phyloP scores from a whole-genome alignment of 1,140 invertebrate genomes.

The Drosophila miranda region DNA sequence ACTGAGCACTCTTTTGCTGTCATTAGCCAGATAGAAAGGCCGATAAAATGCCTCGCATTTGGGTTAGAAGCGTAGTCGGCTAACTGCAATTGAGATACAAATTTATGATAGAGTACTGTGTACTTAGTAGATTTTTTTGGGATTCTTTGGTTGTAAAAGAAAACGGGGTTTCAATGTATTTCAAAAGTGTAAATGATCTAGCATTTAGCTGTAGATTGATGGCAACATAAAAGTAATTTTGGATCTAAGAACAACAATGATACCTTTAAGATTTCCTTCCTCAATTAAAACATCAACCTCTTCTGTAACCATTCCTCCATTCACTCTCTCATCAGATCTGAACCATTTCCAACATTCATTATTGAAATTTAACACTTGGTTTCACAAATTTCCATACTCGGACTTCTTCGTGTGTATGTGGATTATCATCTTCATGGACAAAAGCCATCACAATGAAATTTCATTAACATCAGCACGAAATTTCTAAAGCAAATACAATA shows the following conservation, averaged over 20 bases:
- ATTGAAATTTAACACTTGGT: constrained; percentile 61
- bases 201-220: too few species aligned
- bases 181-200: too few species aligned
- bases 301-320: too few species aligned
- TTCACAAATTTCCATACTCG: constrained; percentile 61
- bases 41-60: constrained; percentile 45
- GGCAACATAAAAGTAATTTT: too few species aligned
- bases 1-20: constrained; percentile 34
- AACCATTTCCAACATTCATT: constrained; percentile 12
- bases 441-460: constrained; percentile 37
- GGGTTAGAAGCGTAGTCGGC: constrained; percentile 2
- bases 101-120: constrained; percentile 19
- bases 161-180: too few species aligned
- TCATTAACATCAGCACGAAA: constrained; percentile 45
- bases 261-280: too few species aligned
- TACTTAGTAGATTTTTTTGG: constrained; percentile 5
- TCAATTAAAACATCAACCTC: too few species aligned
- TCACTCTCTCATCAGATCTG: background rate
- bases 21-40: constrained; percentile 63
- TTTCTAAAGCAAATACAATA: constrained; percentile 55
- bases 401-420: constrained; percentile 6
- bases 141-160: too few species aligned
- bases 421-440: constrained; percentile 43
- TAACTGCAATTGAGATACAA: constrained; percentile 23
- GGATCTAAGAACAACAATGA: too few species aligned